A percentile compares a stretch with the other conserved stretches of the same genome.
Conservation (phyloP, 2,888 invertebrate genomes). For the Griposia aprilina region DNA sequence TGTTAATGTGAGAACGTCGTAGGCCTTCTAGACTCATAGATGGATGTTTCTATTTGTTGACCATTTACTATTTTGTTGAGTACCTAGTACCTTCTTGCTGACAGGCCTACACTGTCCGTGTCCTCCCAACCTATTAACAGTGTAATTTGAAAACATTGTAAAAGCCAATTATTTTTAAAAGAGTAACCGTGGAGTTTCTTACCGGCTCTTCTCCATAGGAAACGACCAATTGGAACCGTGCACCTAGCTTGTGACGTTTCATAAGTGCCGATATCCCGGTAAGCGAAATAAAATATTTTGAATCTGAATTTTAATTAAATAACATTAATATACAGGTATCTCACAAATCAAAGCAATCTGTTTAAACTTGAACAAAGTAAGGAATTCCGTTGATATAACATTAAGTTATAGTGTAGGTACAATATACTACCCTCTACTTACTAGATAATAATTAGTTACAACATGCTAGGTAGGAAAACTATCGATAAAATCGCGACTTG, state of each 20-base stretch:
- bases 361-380: not conserved
- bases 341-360: not conserved
- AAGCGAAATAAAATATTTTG: not conserved
- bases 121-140: too few species aligned
- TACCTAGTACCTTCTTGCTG: too few species aligned
- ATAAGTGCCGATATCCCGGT: not conserved
- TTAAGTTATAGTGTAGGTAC: too few species aligned
- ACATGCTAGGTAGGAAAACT: slow-evolving; percentile 9
- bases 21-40: too few species aligned
- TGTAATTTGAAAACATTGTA: too few species aligned
- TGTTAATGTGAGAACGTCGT: too few species aligned
- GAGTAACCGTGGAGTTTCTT: not conserved
- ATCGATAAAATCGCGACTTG: not conserved
- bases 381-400: too few species aligned
- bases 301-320: not conserved
- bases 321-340: not conserved
- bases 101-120: too few species aligned
- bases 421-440: too few species aligned
- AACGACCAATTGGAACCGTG: not conserved
- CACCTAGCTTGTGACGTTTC: not conserved
- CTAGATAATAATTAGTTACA: not conserved
- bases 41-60: too few species aligned
- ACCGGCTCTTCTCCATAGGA: not conserved
- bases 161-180: not conserved
- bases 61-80: too few species aligned